These are phyloP conservation scores for Anagrus nilaparvatae DNA, from an alignment of 1,140 invertebrate genomes.

Conservation along the genomic window DNA sequence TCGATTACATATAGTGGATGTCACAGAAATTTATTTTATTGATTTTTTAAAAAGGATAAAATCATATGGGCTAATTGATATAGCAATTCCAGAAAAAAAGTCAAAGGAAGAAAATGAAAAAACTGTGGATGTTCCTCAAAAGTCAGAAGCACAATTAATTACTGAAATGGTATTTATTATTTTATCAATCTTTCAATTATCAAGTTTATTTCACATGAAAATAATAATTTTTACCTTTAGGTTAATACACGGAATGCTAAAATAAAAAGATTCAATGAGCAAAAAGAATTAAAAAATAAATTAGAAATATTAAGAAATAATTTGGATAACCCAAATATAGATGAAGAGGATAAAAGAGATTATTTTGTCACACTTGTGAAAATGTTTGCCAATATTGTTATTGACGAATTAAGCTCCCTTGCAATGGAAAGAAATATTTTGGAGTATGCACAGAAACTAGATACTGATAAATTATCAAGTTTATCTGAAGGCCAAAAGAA, in stretches of 20 bases:
- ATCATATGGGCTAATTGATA: constrained; percentile 62
- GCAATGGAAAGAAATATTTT: constrained; percentile 62
- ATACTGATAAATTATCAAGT: constrained; percentile 12
- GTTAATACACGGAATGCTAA: constrained; percentile 55
- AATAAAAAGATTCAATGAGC: constrained; percentile 68
- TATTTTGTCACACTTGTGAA: constrained; percentile 74
- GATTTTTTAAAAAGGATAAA: constrained; percentile 74
- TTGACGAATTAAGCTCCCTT: constrained; percentile 70
- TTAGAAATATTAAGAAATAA: constrained; percentile 53
- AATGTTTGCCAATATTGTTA: constrained; percentile 58
- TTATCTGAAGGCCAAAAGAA: constrained; percentile 11
- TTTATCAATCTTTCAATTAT: not conserved
- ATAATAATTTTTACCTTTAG: constrained; percentile 19
- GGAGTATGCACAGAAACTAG: constrained; percentile 51
- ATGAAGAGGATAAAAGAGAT: constrained; percentile 72
- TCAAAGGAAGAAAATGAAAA: constrained; percentile 20
- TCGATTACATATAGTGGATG: constrained; percentile 56
- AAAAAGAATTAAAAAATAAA: constrained; percentile 67
- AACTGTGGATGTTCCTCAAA: constrained; percentile 4
- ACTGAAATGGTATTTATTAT: constrained; percentile 26
- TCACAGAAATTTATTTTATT: constrained; percentile 73
- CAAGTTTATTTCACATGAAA: no score
- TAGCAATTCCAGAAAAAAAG: constrained; percentile 42
- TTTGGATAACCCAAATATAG: constrained; percentile 52
- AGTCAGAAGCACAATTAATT: constrained; percentile 30